A percentile compares a stretch with the other conserved stretches of the same genome.
These are phyloP conservation scores for Psittacara wagleri DNA, from an alignment of 2,113 vertebrate species.

Conservation along the genomic window DNA sequence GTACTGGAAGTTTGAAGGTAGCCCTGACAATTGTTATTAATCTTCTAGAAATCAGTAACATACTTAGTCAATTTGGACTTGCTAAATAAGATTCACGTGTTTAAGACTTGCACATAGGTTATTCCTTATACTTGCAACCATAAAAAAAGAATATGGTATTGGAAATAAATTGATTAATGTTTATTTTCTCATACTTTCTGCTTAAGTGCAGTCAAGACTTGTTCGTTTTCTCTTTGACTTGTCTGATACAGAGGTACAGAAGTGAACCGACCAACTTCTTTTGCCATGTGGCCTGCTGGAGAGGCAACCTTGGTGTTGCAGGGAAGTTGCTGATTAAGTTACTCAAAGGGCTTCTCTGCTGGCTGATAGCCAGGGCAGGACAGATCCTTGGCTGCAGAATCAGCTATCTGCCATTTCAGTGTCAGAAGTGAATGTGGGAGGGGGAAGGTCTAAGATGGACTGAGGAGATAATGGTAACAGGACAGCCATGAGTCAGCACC, in stretches of 20 bases:
- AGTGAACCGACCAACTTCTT: neutral
- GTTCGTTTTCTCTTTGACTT: neutral
- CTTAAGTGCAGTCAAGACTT: neutral
- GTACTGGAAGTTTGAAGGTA: neutral
- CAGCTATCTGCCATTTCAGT: neutral
- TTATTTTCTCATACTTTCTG: neutral
- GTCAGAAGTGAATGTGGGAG: neutral
- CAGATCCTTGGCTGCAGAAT: neutral
- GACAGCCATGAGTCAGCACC: neutral
- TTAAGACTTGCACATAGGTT: neutral
- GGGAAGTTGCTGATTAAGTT: neutral
- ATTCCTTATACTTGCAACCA: neutral
- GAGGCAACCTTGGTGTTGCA: neutral
- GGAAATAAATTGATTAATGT: neutral
- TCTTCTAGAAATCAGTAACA: neutral
- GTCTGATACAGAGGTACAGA: neutral
- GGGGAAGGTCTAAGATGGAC: neutral
- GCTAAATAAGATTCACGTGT: neutral
- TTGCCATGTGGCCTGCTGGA: neutral
- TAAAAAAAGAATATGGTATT: neutral
- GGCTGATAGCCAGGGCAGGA: neutral
- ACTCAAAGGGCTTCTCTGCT: neutral
- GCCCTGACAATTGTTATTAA: neutral
- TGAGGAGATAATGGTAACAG: fast-evolving
- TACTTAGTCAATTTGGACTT: neutral